Base-by-base conservation (phyloP, 2,113 vertebrate genomes). In the Deroptyus accipitrinus region DNA sequence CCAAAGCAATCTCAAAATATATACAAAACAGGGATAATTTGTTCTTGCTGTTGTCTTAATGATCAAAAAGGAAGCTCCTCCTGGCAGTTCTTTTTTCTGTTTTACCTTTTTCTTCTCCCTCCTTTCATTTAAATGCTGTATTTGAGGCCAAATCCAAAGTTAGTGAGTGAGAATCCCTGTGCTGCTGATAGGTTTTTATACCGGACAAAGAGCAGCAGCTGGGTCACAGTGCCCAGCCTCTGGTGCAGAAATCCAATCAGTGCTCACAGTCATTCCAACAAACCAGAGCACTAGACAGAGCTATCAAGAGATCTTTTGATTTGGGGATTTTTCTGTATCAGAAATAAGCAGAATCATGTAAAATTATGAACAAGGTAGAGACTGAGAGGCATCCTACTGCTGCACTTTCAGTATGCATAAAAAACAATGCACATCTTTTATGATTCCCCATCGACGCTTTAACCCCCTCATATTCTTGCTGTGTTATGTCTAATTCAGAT, bases 1-100 rank as follows among this genome's bases (percentile, higher is more conserved):
- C 82, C 41, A 87, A 96, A 91, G 87, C 75, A 77, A 39, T 88
- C 68, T 83, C 83, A 80, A 84, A 94, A 88, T 24, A 33, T 92
- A 28, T 54, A 67, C 75, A 83, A 70, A 94, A 88, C 37, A 63
- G 59, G 25, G 63, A 90, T 74, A 92, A 93, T 85, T 86, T 90
- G 70, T 55, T 83, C 31, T n/a, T 59, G 55, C 55, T 82, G 80
- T 90, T 87, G 64, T 82, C 94, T 76, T 85, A 87, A 68, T 90
- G 54, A 90, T 92, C 85, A 94, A 90, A 91, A 79, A 79, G 52
- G 33, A 93, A 94, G 44, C 33, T 92, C 73, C 41, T 86, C 73
- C 44, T 27, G 51, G 77, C 51, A 72, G 61, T 35, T 79, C 6
- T 73, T 59, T 76, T 59, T 66, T 49, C 11, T 3, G 11, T 4